A percentile compares a stretch with the other conserved stretches of the same genome.
phyloP scores from a whole-genome alignment of 2,113 vertebrate species.

The Trogon surrucura region DNA sequence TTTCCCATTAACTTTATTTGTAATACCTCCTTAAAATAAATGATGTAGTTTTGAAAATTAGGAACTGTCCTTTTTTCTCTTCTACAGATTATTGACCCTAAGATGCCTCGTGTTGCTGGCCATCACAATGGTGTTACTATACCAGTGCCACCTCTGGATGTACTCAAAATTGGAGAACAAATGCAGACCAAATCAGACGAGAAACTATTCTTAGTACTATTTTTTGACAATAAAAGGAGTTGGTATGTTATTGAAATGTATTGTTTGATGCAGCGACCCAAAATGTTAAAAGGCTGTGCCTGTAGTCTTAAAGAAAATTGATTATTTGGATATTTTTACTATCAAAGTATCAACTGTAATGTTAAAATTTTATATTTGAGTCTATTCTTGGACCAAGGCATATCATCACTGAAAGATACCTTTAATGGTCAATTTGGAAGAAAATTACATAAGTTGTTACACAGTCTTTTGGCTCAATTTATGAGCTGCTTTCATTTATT shows the following conservation, averaged over 20 bases:
- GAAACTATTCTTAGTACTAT: conserved; percentile 94
- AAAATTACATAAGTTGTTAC: background rate
- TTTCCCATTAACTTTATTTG: background rate
- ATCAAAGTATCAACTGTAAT: background rate
- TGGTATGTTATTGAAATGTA: conserved; percentile 81
- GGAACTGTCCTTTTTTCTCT: background rate
- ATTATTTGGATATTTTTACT: background rate
- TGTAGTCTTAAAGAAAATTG: background rate
- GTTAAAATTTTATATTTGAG: background rate
- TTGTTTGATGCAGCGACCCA: background rate
- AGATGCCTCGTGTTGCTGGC: conserved; percentile 95
- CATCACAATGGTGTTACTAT: conserved; percentile 97
- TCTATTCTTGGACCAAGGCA: background rate
- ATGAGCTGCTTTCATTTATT: background rate
- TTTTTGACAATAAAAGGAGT: conserved; percentile 98
- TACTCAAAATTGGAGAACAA: conserved; percentile 93
- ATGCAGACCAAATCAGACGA: conserved; percentile 98
- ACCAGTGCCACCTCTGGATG: conserved; percentile 92
- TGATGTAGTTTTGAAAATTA: background rate
- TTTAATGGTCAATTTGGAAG: background rate
- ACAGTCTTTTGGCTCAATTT: background rate
- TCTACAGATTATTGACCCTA: conserved; percentile 92
- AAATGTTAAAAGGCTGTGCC: background rate
- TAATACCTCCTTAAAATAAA: background rate
- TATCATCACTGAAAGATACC: background rate